Conservation (phyloP, 2,888 invertebrate species). For the Shargacucullia verbasci region DNA sequence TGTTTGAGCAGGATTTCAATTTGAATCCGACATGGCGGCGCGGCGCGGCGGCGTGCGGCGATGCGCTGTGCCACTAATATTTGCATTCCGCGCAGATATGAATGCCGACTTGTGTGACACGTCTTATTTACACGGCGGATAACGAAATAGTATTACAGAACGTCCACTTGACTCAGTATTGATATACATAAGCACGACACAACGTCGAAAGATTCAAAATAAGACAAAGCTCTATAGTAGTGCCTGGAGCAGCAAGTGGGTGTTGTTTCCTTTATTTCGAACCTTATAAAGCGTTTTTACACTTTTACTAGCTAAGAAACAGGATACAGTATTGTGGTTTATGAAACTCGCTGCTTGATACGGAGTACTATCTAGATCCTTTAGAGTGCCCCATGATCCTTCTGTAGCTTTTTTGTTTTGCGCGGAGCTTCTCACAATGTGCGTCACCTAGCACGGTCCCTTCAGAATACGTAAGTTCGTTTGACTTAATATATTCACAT, state of each 20-base stretch:
- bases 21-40: constrained; percentile 1
- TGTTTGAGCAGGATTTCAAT: constrained; percentile 37
- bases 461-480: constrained; percentile 47
- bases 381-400: neutral
- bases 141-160: constrained; percentile 10
- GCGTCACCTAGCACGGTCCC: constrained; percentile 12
- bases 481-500: constrained; percentile 38
- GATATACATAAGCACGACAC: too few relatives aligned
- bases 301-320: too few relatives aligned
- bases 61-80: constrained; percentile 40
- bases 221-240: too few relatives aligned
- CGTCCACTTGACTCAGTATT: constrained; percentile 5
- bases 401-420: constrained; percentile 1
- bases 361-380: too few relatives aligned
- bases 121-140: constrained; percentile 39
- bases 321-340: too few relatives aligned
- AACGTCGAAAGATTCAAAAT: too few relatives aligned
- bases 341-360: too few relatives aligned
- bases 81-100: constrained; percentile 49
- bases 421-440: neutral
- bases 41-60: constrained; percentile 7
- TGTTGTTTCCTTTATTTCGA: too few relatives aligned
- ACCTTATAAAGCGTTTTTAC: too few relatives aligned
- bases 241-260: too few relatives aligned
- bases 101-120: constrained; percentile 44